These are phyloP conservation scores for Hipparchia sbordonii DNA, from an alignment of 2,888 invertebrate genomes.

Conservation along the genomic window DNA sequence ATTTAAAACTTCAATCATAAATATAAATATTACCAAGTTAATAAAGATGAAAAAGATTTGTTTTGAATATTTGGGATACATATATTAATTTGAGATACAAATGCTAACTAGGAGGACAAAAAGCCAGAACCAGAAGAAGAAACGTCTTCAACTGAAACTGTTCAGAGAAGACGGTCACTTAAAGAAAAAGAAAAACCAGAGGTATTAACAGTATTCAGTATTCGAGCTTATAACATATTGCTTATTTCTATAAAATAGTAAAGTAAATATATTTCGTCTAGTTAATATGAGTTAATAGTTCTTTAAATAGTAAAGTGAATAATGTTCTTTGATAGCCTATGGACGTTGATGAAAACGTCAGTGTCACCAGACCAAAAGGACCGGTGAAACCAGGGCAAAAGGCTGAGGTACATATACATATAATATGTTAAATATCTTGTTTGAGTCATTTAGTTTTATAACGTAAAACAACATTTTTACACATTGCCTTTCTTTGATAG, in stretches of 20 bases:
- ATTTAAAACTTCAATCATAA: neutral
- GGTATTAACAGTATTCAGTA: conserved; percentile 15
- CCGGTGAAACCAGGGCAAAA: conserved; percentile 17
- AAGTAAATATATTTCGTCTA: too few relatives aligned
- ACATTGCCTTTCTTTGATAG: conserved; percentile 44
- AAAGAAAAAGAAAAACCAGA: conserved; percentile 69
- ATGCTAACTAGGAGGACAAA: conserved; percentile 46
- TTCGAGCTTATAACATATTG: too few relatives aligned
- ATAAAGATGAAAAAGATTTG: neutral
- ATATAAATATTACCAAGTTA: neutral
- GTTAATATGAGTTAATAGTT: too few relatives aligned
- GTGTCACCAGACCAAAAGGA: conserved; percentile 11
- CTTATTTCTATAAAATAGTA: too few relatives aligned
- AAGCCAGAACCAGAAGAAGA: conserved; percentile 45
- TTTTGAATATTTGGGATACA: neutral
- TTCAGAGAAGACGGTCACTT: conserved; percentile 69
- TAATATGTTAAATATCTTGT: neutral
- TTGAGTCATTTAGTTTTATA: neutral
- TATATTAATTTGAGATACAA: neutral
- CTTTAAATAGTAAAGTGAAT: conserved; percentile 36
- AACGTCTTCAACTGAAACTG: conserved; percentile 60
- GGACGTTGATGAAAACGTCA: conserved; percentile 60
- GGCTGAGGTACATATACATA: conserved; percentile 30
- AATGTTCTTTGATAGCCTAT: conserved; percentile 45
- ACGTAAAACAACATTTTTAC: neutral